Evolutionary conservation across 2,888 invertebrate species (phyloP), one percentile per base, ranked within the genome.

Genomic region (Drosophila helvetica): DNA sequence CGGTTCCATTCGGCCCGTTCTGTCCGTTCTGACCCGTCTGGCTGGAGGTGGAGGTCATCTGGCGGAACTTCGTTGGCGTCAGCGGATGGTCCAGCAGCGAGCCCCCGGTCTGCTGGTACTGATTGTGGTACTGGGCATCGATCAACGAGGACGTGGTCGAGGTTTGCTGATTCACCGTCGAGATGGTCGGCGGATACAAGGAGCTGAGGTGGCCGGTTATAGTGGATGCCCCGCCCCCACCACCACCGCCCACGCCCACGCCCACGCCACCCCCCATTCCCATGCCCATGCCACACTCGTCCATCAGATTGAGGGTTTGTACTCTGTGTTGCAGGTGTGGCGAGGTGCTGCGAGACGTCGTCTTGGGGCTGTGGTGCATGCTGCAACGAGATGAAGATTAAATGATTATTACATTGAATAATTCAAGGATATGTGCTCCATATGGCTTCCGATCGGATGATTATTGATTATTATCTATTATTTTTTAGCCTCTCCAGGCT

Each of bases 361-460:
- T 91, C 82, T 92, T 92, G 48, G 92, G 92, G 86, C 92, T 92
- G 63, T 92, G 91, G 77, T 92, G 92, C 86, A 92, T 84, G 79
- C 91, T 91, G 71, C 59, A 79, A 73, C 5, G 1, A 12, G 33
- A 33, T 15, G 10, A 10, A 27, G 7, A 8, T 27, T 5, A 22
- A 22, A 22, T 22, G 3, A 22, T 2, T 22, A 22, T 5, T 22
- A 22, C 22, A 3, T 22, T 22, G 22, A 22, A 22, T 22, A 22
- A 5, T 22, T 22, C 3, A 22, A 22, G 22, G 22, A 22, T 22
- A 22, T 0, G 0, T 22, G 22, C n/a, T 22, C 3, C 22, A 22
- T 22, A 22, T 22, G n/a, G n/a, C n/a, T n/a, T n/a, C n/a, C n/a
- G n/a, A n/a, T n/a, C n/a, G n/a, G n/a, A n/a, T n/a, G n/a, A n/a